phyloP scores from a whole-genome alignment of 1,140 invertebrate species.

The Aphidius gifuensis region DNA sequence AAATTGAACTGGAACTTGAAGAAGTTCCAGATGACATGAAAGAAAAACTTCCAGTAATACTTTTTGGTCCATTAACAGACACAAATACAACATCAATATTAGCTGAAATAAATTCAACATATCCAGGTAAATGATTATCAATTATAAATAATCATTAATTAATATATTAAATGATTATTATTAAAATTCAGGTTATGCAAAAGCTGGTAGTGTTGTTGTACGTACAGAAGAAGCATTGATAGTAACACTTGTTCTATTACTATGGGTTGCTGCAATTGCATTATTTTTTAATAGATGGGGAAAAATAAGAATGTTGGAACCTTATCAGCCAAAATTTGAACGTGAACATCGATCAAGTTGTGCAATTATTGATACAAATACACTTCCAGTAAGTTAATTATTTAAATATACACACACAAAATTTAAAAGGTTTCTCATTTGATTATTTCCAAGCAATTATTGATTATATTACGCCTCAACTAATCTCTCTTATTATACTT shows the following conservation, averaged over 20 bases:
- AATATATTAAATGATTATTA: constrained; percentile 9
- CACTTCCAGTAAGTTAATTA: constrained; percentile 38
- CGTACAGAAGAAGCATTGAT: constrained; percentile 76
- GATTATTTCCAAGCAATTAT: too few species aligned
- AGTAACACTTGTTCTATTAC: constrained; percentile 68
- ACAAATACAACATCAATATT: constrained; percentile 35
- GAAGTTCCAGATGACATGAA: constrained; percentile 42
- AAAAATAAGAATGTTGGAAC: constrained; percentile 81
- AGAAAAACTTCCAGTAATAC: constrained; percentile 33
- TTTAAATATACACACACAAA: constrained; percentile 5
- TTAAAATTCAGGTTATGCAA: constrained; percentile 39
- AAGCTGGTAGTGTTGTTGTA: constrained; percentile 59
- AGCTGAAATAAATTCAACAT: constrained; percentile 44
- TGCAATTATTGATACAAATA: constrained; percentile 60
- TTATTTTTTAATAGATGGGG: constrained; percentile 84
- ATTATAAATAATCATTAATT: constrained; percentile 2
- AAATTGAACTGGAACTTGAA: constrained; percentile 47
- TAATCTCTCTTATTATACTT: too few species aligned
- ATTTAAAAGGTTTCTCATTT: too few species aligned
- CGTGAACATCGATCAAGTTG: constrained; percentile 71
- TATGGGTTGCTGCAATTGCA: constrained; percentile 76
- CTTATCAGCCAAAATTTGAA: constrained; percentile 78
- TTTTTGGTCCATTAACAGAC: constrained; percentile 41
- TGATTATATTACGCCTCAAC: too few species aligned
- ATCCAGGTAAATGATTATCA: constrained; percentile 36